phyloP scores from a whole-genome alignment of 2,113 vertebrate species.

The Acrocephalus kingi region DNA sequence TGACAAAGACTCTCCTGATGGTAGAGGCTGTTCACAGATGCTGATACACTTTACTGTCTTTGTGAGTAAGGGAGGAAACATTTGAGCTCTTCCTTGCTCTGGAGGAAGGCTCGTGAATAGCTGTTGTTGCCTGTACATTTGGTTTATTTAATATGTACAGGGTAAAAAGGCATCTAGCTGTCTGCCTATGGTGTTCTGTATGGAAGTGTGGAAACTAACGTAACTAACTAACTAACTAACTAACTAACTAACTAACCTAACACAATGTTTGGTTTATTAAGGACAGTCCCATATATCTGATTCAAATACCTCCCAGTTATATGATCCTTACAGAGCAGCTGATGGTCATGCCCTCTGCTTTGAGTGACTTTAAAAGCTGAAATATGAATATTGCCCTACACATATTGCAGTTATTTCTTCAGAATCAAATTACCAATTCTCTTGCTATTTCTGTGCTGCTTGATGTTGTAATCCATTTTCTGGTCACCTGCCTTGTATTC shows the following conservation, averaged over 20 bases:
- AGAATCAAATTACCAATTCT: constrained; percentile 12
- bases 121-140: constrained; percentile 18
- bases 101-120: constrained; percentile 46
- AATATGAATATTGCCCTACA: background rate
- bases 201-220: background rate
- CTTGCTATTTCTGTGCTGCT: background rate
- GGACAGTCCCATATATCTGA: background rate
- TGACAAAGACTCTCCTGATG: constrained; percentile 56
- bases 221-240: too few relatives aligned
- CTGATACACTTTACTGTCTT: constrained; percentile 56
- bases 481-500: constrained; percentile 28
- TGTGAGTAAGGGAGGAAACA: constrained; percentile 63
- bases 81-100: constrained; percentile 55
- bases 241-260: background rate
- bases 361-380: background rate
- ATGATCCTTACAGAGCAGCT: background rate
- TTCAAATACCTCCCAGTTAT: background rate
- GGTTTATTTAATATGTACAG: constrained; percentile 34
- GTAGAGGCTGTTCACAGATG: constrained; percentile 54
- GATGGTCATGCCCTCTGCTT: background rate
- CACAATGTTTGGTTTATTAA: background rate
- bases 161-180: background rate
- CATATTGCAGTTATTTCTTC: background rate
- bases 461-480: background rate
- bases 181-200: background rate